These are phyloP conservation scores for Thyatira batis DNA, from an alignment of 2,888 invertebrate species.

Conservation along the genomic window DNA sequence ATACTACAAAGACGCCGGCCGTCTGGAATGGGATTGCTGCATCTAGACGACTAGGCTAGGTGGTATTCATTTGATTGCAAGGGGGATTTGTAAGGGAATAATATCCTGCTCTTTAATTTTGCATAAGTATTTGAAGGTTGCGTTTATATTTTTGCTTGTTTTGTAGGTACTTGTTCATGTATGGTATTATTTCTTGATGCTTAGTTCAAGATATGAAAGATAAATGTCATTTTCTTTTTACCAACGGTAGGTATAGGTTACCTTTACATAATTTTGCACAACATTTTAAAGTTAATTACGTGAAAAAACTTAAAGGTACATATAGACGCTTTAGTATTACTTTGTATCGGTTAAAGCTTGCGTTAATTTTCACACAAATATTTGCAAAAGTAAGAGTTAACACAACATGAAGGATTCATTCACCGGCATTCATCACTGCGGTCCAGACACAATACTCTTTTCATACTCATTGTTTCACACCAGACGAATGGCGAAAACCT, in stretches of 20 bases:
- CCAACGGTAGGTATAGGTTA: too few species aligned
- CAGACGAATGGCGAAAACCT: slow-evolving; percentile 56
- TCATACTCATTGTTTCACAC: slow-evolving; percentile 68
- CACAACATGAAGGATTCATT: slow-evolving; percentile 3
- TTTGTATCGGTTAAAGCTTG: not conserved
- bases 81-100: slow-evolving; percentile 43
- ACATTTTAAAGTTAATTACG: too few species aligned
- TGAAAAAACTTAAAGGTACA: too few species aligned
- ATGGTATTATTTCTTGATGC: not conserved
- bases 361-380: not conserved
- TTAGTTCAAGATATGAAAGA: too few species aligned
- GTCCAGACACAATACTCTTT: slow-evolving; percentile 68
- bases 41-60: slow-evolving; percentile 71
- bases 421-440: slow-evolving; percentile 29
- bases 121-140: not conserved
- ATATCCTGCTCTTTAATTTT: slow-evolving; percentile 17
- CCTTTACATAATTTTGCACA: too few species aligned
- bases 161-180: not conserved
- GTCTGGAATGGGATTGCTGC: slow-evolving; percentile 53
- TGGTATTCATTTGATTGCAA: slow-evolving; percentile 39
- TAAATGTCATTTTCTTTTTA: too few species aligned
- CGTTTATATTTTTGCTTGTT: not conserved
- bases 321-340: not conserved
- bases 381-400: not conserved
- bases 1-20: slow-evolving; percentile 46